Evolutionary conservation across 2,797 vertebrate species (phyloP).

Genomic region (Epinephelus coioides): DNA sequence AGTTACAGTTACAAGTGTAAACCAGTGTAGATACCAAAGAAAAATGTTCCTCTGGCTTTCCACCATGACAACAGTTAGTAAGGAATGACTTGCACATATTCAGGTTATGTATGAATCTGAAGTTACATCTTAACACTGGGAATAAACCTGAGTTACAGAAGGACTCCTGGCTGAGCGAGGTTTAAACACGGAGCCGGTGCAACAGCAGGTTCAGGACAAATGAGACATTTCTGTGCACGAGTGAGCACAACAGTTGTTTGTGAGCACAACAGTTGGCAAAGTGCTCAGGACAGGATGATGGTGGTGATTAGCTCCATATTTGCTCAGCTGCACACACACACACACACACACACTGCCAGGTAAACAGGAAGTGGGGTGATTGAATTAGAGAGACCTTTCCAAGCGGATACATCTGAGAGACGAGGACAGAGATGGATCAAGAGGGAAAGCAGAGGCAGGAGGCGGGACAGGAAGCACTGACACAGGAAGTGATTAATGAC

Average conservation of each 20-base stretch:
- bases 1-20: too few species aligned
- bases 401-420: constrained; percentile 43
- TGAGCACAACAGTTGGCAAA: constrained; percentile 38
- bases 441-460: constrained; percentile 6
- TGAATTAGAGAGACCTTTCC: constrained; percentile 65
- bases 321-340: constrained; percentile 60
- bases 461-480: constrained; percentile 54
- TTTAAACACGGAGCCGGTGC: not conserved
- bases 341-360: constrained; percentile 44
- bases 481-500: constrained; percentile 47
- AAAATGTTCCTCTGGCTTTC: too few species aligned
- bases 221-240: not conserved
- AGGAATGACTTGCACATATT: too few species aligned
- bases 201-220: not conserved
- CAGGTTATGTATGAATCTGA: too few species aligned
- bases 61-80: too few species aligned
- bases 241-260: constrained; percentile 5
- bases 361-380: constrained; percentile 77
- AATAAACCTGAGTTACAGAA: too few species aligned
- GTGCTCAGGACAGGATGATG: constrained; percentile 52
- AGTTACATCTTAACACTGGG: too few species aligned
- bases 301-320: constrained; percentile 67
- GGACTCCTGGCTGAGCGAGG: too few species aligned
- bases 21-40: too few species aligned
- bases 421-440: constrained; percentile 30